Percentiles rank a stretch among this genome's conserved stretches.
phyloP scores from a whole-genome alignment of 2,797 vertebrate species.

The Liparis tanakae region DNA sequence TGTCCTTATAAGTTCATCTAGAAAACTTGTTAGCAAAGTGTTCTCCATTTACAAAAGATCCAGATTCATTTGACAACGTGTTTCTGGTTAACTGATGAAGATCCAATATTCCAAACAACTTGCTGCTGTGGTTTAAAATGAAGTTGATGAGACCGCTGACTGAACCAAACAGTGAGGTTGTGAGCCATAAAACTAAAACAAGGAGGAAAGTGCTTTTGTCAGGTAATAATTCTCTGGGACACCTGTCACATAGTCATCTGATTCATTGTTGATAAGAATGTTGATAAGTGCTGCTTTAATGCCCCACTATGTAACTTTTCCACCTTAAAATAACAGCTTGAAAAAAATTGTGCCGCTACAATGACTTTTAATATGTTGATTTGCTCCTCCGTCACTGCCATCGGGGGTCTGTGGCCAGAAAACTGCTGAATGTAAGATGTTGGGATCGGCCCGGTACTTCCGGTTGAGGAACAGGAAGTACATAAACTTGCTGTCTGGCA shows the following conservation, averaged over 20 bases:
- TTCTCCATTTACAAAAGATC: neutral
- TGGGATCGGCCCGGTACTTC: no score
- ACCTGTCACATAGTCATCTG: neutral
- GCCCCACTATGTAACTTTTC: no score
- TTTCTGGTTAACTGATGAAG: constrained; percentile 7
- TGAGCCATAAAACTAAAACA: neutral
- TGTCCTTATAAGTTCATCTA: neutral
- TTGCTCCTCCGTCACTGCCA: no score
- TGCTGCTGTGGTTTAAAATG: neutral
- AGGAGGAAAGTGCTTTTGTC: neutral
- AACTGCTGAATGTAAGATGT: no score
- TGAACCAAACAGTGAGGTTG: neutral
- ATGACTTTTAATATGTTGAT: no score
- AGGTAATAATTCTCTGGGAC: neutral
- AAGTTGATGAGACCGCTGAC: neutral
- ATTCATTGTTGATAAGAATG: constrained; percentile 6
- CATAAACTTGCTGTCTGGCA: no score
- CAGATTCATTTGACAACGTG: neutral
- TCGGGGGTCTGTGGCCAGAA: no score
- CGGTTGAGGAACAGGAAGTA: no score
- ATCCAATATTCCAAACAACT: constrained; percentile 1
- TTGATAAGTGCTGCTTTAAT: constrained; percentile 6
- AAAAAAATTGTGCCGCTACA: no score
- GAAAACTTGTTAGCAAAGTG: neutral
- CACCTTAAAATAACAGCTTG: no score